Evolutionary conservation across 2,797 vertebrate species (phyloP).

Genomic region (Limosa lapponica): DNA sequence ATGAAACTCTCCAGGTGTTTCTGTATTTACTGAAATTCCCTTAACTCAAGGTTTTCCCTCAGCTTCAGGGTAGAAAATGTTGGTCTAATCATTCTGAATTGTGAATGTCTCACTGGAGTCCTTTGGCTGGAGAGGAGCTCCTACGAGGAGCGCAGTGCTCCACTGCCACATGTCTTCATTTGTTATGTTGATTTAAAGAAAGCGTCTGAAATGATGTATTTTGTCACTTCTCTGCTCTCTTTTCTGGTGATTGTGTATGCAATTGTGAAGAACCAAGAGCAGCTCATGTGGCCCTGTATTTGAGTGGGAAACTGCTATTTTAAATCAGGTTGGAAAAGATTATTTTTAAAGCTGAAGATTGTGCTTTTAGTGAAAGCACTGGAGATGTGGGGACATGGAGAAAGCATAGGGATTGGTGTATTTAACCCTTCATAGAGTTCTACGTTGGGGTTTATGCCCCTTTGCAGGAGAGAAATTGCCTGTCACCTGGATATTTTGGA

Average conservation of each 20-base stretch:
- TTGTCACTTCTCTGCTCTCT: not conserved
- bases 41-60: conserved; percentile 8
- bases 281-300: not conserved
- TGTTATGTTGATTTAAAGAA: not conserved
- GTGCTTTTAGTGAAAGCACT: not conserved
- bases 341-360: not conserved
- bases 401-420: not conserved
- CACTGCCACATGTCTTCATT: not conserved
- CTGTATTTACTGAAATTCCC: conserved; percentile 10
- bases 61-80: not conserved
- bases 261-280: not conserved
- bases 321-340: not conserved
- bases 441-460: not conserved
- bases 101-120: conserved; percentile 36
- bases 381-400: not conserved
- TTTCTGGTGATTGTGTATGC: not conserved
- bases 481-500: not conserved
- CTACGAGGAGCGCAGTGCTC: not conserved
- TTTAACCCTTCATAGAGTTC: not conserved
- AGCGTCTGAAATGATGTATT: not conserved
- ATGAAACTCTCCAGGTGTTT: conserved; percentile 24
- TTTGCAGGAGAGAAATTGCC: not conserved
- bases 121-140: not conserved
- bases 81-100: conserved; percentile 37
- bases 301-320: not conserved